A percentile compares a stretch with the other conserved stretches of the same genome.
phyloP scores from a whole-genome alignment of 2,888 invertebrate species.

The Hypolimnas misippus region DNA sequence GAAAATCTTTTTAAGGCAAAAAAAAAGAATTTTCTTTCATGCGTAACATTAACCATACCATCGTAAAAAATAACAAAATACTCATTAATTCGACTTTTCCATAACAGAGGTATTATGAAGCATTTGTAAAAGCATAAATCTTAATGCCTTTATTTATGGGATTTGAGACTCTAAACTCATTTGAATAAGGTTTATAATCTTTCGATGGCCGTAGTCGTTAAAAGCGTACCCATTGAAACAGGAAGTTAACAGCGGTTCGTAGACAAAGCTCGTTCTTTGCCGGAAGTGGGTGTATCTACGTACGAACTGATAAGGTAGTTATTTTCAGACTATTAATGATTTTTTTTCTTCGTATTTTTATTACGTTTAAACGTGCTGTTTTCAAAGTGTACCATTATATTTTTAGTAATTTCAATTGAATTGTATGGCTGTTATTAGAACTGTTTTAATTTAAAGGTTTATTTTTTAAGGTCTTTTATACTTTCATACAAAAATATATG shows the following conservation, averaged over 20 bases:
- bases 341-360: not conserved
- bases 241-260: slow-evolving; percentile 56
- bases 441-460: too few relatives aligned
- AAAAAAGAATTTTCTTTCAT: not conserved
- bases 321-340: slow-evolving; percentile 37
- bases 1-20: not conserved
- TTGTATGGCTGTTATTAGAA: too few relatives aligned
- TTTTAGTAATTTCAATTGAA: too few relatives aligned
- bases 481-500: too few relatives aligned
- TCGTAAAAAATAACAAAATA: slow-evolving; percentile 50
- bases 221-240: slow-evolving; percentile 55
- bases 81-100: slow-evolving; percentile 64
- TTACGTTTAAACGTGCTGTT: not conserved
- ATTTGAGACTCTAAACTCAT: slow-evolving; percentile 12
- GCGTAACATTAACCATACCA: slow-evolving; percentile 7
- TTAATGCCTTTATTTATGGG: slow-evolving; percentile 44
- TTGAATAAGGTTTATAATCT: slow-evolving; percentile 22
- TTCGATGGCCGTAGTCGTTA: slow-evolving; percentile 52
- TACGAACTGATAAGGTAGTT: slow-evolving; percentile 41
- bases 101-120: slow-evolving; percentile 57
- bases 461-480: too few relatives aligned
- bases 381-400: not conserved
- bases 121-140: slow-evolving; percentile 73
- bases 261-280: slow-evolving; percentile 58
- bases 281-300: slow-evolving; percentile 53